Conservation (phyloP, 2,888 invertebrate genomes). For the Meteorus colon region DNA sequence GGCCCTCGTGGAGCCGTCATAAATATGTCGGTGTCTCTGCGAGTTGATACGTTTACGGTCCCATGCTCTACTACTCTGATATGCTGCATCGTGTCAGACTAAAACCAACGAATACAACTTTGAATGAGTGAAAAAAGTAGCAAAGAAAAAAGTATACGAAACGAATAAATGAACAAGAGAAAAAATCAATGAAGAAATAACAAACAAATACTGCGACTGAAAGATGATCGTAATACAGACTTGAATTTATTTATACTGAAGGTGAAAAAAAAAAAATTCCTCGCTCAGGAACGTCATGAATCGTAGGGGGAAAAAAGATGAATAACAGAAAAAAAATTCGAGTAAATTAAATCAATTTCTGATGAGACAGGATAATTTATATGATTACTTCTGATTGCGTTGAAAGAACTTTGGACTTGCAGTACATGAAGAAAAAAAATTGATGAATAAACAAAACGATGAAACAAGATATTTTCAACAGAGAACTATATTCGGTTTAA, state of each 20-base stretch:
- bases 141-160: neutral
- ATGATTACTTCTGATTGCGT: constrained; percentile 10
- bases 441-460: neutral
- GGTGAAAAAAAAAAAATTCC: neutral
- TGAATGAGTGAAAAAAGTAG: neutral
- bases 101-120: neutral
- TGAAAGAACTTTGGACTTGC: neutral
- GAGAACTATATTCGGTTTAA: neutral
- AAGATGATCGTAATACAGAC: neutral
- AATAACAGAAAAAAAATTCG: neutral
- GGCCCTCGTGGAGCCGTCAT: constrained; percentile 39
- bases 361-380: constrained; percentile 20
- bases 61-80: constrained; percentile 15
- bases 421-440: neutral
- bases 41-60: constrained; percentile 44
- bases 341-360: constrained; percentile 17
- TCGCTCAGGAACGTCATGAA: neutral
- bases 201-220: neutral
- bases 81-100: constrained; percentile 13
- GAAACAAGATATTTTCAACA: neutral
- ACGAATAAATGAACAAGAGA: neutral
- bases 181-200: neutral
- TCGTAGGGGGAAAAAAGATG: neutral
- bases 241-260: neutral
- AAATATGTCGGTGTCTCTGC: constrained; percentile 47